Base-by-base conservation (phyloP, 2,888 invertebrate species). In the Dasysyrphus tricinctus region DNA sequence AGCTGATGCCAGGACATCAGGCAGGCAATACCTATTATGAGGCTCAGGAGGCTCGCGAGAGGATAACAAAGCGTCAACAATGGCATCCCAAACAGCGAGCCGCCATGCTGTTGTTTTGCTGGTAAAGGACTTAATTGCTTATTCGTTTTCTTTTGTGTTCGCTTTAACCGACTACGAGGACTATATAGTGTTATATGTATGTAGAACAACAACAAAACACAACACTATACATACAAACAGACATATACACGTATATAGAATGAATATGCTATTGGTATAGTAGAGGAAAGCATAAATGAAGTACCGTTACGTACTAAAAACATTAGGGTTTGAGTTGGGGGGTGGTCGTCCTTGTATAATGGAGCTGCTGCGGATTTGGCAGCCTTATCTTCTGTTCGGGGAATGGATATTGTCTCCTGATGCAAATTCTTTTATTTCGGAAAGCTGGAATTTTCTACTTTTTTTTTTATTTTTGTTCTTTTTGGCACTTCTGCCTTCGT, bases 101-200 rank as follows among this genome's bases (percentile, higher is more conserved):
- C 67, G 67, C 32, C 84, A 59, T 57, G 77, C 70, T 70, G 77
- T 81, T 86, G 77, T 77, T 81, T 78, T 81, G 78, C 74, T 70
- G 77, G 47, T 70, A 86, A 81, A 86, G 69, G 81, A 81, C 85
- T 86, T 86, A 86, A 86, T 86, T 86, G 85, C 85, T 86, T 86
- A 81, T 86, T 81, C 85, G 81, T 65, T 70, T 85, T 86, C 81
- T 86, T 86, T 86, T 81, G 85, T 81, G 34, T 44, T 51, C 37
- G 14, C 49, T 67, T 37, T 29, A 39, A 51, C 67, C 67, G 34
- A 67, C 34, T 37, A 67, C 44, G 29, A 47, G 47, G 12, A 49
- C 12, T 39, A n/a, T n/a, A n/a, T n/a, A 42, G 67, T 49, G 9
- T 29, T 29, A 14, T 54, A 32, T 54, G 54, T 49, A 19, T 47